Evolutionary conservation across 53 echinoderm and acorn worm genomes (phyloP).

Genomic region (Pentamera pediparva): DNA sequence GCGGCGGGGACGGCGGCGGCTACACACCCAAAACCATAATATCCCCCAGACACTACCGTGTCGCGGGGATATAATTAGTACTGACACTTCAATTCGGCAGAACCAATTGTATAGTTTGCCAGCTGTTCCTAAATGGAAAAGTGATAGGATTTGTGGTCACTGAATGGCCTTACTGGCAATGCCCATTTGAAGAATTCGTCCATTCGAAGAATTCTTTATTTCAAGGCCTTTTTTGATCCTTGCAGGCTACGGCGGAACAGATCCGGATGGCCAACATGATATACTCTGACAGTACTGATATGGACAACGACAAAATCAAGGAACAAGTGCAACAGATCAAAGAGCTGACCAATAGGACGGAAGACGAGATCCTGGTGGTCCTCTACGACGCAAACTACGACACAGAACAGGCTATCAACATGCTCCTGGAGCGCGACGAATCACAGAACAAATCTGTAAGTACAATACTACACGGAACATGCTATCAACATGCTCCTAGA

Average conservation of each 20-base stretch:
- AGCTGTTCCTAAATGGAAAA: too few relatives aligned
- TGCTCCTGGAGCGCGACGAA: slow-evolving; percentile 80
- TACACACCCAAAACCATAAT: too few relatives aligned
- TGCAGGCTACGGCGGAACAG: slow-evolving; percentile 82
- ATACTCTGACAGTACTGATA: slow-evolving; percentile 50
- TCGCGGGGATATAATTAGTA: too few relatives aligned
- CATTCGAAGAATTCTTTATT: too few relatives aligned
- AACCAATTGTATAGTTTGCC: too few relatives aligned
- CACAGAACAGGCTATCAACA: slow-evolving; percentile 85
- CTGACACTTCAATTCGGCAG: too few relatives aligned
- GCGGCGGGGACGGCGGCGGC: too few relatives aligned
- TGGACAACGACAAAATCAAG: slow-evolving; percentile 41
- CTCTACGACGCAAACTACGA: slow-evolving; percentile 88
- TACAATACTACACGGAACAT: slow-evolving; percentile 66
- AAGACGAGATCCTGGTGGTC: slow-evolving; percentile 84
- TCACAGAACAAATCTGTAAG: slow-evolving; percentile 28
- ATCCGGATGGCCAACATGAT: slow-evolving; percentile 72
- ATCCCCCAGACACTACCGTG: too few relatives aligned
- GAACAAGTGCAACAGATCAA: slow-evolving; percentile 50
- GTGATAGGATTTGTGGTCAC: too few relatives aligned
- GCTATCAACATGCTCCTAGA: slow-evolving; percentile 85
- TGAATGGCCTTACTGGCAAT: too few relatives aligned
- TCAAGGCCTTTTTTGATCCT: too few relatives aligned
- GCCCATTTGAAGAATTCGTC: too few relatives aligned
- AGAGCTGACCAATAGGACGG: slow-evolving; percentile 79